Evolutionary conservation across 2,888 invertebrate genomes (phyloP).

Genomic region (Nomada ferruginata): DNA sequence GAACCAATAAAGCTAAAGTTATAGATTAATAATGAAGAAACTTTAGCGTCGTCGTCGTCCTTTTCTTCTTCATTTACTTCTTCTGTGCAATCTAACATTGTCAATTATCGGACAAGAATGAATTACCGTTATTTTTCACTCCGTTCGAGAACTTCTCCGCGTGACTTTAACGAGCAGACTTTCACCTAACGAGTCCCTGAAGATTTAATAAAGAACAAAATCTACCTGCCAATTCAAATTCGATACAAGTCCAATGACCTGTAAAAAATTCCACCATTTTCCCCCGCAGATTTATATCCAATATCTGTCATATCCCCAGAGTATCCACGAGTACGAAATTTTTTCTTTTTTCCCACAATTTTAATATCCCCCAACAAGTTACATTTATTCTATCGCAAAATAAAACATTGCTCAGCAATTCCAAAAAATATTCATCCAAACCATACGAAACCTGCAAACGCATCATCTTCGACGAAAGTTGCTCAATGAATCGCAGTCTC

Average conservation of each 20-base stretch:
- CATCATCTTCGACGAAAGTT: no score
- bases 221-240: conserved; percentile 9
- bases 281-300: no score
- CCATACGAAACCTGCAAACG: no score
- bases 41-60: conserved; percentile 29
- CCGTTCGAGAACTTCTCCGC: conserved; percentile 33
- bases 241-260: not conserved
- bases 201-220: conserved; percentile 25
- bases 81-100: conserved; percentile 48
- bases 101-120: conserved; percentile 58
- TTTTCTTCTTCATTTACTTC: conserved; percentile 8
- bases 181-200: conserved; percentile 34
- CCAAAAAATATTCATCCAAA: no score
- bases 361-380: no score
- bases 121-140: conserved; percentile 57
- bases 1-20: conserved; percentile 60
- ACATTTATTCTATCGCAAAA: no score
- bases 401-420: no score
- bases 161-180: conserved; percentile 53
- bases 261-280: not conserved
- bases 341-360: no score
- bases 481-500: no score
- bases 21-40: conserved; percentile 60
- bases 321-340: no score
- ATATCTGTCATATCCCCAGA: no score